These are phyloP conservation scores for Chalcosyrphus nemorum DNA, from an alignment of 2,888 invertebrate species.

Conservation along the genomic window DNA sequence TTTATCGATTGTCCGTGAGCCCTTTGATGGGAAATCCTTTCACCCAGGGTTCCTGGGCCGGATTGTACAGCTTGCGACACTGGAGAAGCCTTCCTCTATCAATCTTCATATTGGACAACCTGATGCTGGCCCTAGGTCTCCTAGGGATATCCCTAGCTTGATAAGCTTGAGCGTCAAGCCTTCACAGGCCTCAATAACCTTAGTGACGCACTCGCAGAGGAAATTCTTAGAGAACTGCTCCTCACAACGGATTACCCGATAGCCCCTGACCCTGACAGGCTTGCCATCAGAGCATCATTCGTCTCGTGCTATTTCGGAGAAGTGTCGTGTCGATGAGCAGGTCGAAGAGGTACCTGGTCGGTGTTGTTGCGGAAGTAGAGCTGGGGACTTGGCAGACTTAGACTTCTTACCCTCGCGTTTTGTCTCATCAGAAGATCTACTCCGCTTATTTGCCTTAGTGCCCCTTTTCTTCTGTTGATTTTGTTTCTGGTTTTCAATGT, in stretches of 20 bases:
- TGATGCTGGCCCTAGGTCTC: too few relatives aligned
- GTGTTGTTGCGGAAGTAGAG: not conserved
- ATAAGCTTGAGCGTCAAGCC: too few relatives aligned
- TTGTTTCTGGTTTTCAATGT: not conserved
- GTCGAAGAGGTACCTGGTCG: not conserved
- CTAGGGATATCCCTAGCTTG: too few relatives aligned
- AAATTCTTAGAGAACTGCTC: too few relatives aligned
- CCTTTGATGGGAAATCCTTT: not conserved
- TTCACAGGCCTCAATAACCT: too few relatives aligned
- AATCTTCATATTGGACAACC: too few relatives aligned
- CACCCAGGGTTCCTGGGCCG: not conserved
- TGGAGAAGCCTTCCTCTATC: too few relatives aligned
- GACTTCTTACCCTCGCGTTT: not conserved
- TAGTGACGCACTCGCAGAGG: not conserved
- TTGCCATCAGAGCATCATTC: not conserved
- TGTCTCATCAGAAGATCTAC: not conserved
- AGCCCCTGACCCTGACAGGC: not conserved
- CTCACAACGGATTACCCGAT: not conserved
- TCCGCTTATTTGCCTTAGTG: not conserved
- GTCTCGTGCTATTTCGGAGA: not conserved
- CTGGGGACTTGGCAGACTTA: not conserved
- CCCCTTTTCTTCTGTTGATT: not conserved
- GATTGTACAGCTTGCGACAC: too few relatives aligned
- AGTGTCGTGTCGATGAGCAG: not conserved
- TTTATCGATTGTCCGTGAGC: not conserved